Evolutionary conservation across 2,888 invertebrate genomes (phyloP).

Genomic region (Branchellion lobata): DNA sequence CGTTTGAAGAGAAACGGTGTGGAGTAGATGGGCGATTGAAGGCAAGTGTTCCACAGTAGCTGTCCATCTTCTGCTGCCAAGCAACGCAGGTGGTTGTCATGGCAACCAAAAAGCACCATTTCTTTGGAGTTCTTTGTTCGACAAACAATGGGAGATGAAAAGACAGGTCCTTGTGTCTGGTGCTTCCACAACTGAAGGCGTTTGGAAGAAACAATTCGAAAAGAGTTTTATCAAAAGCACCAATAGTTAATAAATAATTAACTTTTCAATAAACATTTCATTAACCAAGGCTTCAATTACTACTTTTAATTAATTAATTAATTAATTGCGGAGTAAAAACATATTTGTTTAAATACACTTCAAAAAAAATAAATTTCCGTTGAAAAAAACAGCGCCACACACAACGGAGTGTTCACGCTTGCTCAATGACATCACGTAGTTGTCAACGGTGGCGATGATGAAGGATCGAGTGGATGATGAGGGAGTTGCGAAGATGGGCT

Average conservation of each 20-base stretch:
- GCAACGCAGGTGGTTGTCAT: slow-evolving; percentile 59
- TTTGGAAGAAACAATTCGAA: not conserved
- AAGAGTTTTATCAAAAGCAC: too few relatives aligned
- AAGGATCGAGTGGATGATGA: slow-evolving; percentile 54
- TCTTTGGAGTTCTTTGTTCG: slow-evolving; percentile 28
- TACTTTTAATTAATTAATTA: too few relatives aligned
- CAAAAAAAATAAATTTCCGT: too few relatives aligned
- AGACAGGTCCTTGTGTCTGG: slow-evolving; percentile 70
- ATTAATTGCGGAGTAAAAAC: too few relatives aligned
- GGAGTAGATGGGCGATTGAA: slow-evolving; percentile 71
- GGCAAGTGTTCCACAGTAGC: slow-evolving; percentile 66
- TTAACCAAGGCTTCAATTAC: too few relatives aligned
- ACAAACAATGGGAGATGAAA: slow-evolving; percentile 68
- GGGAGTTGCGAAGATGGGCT: slow-evolving; percentile 72
- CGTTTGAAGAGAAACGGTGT: slow-evolving; percentile 66
- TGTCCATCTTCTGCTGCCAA: slow-evolving; percentile 53
- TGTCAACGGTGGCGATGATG: slow-evolving; percentile 60
- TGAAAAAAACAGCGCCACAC: not conserved
- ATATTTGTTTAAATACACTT: too few relatives aligned
- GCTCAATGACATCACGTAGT: slow-evolving; percentile 55
- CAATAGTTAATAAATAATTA: too few relatives aligned
- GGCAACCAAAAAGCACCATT: slow-evolving; percentile 57
- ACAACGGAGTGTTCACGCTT: slow-evolving; percentile 51
- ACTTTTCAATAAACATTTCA: too few relatives aligned
- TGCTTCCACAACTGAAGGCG: slow-evolving; percentile 68